Base-by-base conservation (phyloP, 2,113 vertebrate species). In the Melospiza georgiana region DNA sequence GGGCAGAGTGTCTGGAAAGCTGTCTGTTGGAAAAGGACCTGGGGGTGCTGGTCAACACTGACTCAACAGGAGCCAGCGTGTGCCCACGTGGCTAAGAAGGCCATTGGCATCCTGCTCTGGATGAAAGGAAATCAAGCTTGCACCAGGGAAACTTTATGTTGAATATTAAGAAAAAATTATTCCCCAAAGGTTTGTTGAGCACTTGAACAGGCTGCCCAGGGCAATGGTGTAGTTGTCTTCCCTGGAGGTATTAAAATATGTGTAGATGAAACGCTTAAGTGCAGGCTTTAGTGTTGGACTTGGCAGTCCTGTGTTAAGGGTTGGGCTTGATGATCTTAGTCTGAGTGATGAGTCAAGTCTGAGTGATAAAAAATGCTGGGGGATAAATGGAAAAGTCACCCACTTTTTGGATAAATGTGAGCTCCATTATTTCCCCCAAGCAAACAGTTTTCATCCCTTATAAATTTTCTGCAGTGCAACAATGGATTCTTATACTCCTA, bases 11-110 rank as follows among this genome's bases (percentile, higher is more conserved):
- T 3, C 19, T 83, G 35, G 15, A 83, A 20, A 72, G 10, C 20
- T 44, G 48, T 11, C 10, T 25, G 16, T 5, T 67, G 72, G 52
- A 72, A 37, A 80, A 51, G 12, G 19, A 75, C 14, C 13, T 61
- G 18, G 5, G 5, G 5, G 3, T 58, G 20, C 3, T 71, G 46
- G 5, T 41, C 0, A 3, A 11, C 24, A 25, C 1, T 1, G 0
- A 1, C 28, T 61, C 13, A 68, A 68, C 1, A 13, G 3, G 15
- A 78, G 12, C 27, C 9, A 3, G 12, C 2, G 1, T 30, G 17
- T 55, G 39, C 8, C 11, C 51, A 65, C 0, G 1, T 25, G 33
- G 25, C 37, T 35, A 66, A 43, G 46, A 33, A 22, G 10, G 44
- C 5, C 8, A 61, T 5, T 1, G 1, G 7, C 41, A 54, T n/a